Conservation (phyloP, 2,113 vertebrate species). For the Campylomormyrus numenius region DNA sequence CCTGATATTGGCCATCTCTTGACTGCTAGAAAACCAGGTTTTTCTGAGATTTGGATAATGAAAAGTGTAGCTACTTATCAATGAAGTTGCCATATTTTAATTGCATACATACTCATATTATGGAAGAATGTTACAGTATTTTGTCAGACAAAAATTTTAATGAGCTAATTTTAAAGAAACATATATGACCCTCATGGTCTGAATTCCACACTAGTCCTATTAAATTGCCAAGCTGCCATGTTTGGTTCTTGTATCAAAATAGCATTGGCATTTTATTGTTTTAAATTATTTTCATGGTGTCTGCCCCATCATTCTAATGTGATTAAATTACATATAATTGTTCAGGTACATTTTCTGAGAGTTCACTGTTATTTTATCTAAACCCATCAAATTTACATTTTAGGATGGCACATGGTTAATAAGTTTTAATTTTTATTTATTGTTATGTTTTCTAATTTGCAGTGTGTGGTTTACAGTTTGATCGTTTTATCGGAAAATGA, state of each 20-base stretch:
- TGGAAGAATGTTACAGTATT: neutral
- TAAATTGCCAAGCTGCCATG: neutral
- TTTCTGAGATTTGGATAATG: neutral
- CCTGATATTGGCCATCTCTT: conserved; percentile 20
- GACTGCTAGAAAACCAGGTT: neutral
- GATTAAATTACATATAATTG: no score
- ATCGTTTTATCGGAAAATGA: neutral
- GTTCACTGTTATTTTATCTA: neutral
- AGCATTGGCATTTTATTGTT: neutral
- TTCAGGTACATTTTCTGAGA: neutral
- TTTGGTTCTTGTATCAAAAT: neutral
- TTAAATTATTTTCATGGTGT: neutral
- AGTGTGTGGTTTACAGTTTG: neutral
- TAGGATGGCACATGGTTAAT: neutral
- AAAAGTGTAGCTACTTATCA: neutral
- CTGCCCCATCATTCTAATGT: no score
- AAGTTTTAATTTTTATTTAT: neutral
- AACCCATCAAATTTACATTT: neutral
- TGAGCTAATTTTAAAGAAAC: neutral
- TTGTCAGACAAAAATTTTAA: neutral
- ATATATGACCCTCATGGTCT: neutral
- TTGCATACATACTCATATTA: neutral
- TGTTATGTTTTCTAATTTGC: neutral
- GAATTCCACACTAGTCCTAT: neutral
- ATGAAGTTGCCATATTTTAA: neutral